Conservation (phyloP, 1,140 invertebrate genomes). For the Lepeophtheirus salmonis region DNA sequence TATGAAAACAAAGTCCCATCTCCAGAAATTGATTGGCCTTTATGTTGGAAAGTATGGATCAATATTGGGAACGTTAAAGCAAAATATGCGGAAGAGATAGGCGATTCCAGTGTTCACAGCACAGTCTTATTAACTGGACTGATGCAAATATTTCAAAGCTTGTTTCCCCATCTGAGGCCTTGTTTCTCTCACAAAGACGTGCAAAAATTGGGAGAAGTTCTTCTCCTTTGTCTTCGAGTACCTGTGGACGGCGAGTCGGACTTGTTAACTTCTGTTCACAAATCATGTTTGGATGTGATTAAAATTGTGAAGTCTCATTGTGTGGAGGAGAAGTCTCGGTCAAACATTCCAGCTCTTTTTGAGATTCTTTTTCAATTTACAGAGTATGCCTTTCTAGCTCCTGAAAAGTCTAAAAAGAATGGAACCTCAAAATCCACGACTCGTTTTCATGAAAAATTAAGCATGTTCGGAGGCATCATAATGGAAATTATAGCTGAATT, state of each 20-base stretch:
- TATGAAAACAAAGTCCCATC: neutral
- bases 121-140: neutral
- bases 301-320: neutral
- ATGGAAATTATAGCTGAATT: neutral
- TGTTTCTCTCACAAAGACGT: conserved; percentile 21
- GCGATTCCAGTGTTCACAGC: neutral
- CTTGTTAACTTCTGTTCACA: too few relatives aligned
- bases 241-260: conserved; percentile 19
- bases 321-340: neutral
- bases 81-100: neutral
- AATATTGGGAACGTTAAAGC: neutral
- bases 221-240: conserved; percentile 20
- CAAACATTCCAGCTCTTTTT: neutral
- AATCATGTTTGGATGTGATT: neutral
- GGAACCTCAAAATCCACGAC: too few relatives aligned
- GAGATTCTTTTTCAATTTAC: neutral
- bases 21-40: neutral
- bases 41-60: conserved; percentile 10
- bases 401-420: too few relatives aligned
- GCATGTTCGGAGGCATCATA: conserved; percentile 8
- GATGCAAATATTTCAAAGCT: conserved; percentile 2
- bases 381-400: neutral
- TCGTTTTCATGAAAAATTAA: neutral
- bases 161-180: conserved; percentile 6
- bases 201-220: conserved; percentile 18